Evolutionary conservation across 1,140 invertebrate genomes (phyloP), one percentile per base, ranked within the genome.

Genomic region (Eueides isabella): DNA sequence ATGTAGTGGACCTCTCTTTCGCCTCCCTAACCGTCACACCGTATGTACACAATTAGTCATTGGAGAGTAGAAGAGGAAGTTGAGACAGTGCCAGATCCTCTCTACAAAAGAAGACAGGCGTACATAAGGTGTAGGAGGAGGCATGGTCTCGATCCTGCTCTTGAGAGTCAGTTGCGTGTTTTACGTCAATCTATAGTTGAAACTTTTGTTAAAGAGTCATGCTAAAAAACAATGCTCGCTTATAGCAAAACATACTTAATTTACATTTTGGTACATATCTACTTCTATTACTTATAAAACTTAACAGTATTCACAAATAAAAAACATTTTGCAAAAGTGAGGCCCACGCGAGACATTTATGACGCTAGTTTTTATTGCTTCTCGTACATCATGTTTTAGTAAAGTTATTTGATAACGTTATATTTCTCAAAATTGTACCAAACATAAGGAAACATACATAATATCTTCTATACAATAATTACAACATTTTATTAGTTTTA

Each of bases 321-420:
- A 55, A 55, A 6, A 55, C 9, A 55, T 7, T 26, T 26, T 26
- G 48, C 48, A 55, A 55, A 55, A 26, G 26, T 26, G 19, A 55
- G 41, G 41, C 48, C 48, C 11, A 55, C 48, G 48, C 48, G 7
- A 26, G 48, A 55, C 48, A 26, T 55, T 55, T 26, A 55, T 55
- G 6, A 55, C 48, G 48, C 48, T 55, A 26, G 11, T 26, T 55
- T 55, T 55, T 55, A 55, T 55, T 55, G 26, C 19, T 55, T 55
- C n/a, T 26, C 48, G 48, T 55, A 55, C 12, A 23, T 55, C 19
- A 23, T 55, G 48, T 26, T 55, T 55, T 19, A 23, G 23, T 55
- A 55, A 23, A 38, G 35, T 38, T 38, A 38, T 38, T 38, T 5
- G 35, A 38, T 38, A 38, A 38, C 12, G 35, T 38, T 38, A 11